Conservation (phyloP, 2,113 vertebrate genomes). For the Ailuropoda melanoleuca region DNA sequence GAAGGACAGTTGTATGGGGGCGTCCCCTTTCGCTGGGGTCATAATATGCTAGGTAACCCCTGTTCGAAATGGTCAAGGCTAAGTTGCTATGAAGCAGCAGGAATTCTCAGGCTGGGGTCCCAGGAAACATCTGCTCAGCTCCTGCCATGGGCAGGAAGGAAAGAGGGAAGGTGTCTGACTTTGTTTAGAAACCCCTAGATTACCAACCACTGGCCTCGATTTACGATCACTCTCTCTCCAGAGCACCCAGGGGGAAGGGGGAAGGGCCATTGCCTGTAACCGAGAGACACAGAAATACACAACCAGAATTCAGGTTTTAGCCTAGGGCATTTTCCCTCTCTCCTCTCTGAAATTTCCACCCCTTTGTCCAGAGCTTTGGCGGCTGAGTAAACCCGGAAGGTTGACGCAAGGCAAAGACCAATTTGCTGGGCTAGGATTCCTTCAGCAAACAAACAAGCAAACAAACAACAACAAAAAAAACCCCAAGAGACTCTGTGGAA, state of each 20-base stretch:
- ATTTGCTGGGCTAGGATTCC: background rate
- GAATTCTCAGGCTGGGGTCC: background rate
- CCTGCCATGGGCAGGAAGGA: too few relatives aligned
- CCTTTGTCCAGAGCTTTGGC: background rate
- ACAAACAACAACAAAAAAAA: background rate
- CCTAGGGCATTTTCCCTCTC: background rate
- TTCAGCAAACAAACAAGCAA: background rate
- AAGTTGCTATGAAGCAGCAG: background rate
- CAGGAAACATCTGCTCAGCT: background rate
- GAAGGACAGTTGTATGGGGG: background rate
- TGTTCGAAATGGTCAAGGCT: background rate
- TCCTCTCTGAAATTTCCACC: slow-evolving; percentile 3
- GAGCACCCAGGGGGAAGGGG: too few relatives aligned
- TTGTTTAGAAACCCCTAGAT: background rate
- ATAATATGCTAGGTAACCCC: background rate
- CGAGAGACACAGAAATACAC: background rate
- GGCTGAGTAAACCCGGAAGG: background rate
- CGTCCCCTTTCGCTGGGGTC: background rate
- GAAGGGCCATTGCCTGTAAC: too few relatives aligned
- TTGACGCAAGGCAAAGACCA: background rate
- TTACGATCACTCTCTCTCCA: too few relatives aligned
- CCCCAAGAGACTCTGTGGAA: background rate
- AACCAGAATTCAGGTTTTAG: background rate
- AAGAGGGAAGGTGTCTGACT: background rate
- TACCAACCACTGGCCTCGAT: background rate